Percentiles rank a stretch among this genome's conserved stretches.
These are phyloP conservation scores for Remorina albescens DNA, from an alignment of 2,797 vertebrate genomes.

Conservation along the genomic window DNA sequence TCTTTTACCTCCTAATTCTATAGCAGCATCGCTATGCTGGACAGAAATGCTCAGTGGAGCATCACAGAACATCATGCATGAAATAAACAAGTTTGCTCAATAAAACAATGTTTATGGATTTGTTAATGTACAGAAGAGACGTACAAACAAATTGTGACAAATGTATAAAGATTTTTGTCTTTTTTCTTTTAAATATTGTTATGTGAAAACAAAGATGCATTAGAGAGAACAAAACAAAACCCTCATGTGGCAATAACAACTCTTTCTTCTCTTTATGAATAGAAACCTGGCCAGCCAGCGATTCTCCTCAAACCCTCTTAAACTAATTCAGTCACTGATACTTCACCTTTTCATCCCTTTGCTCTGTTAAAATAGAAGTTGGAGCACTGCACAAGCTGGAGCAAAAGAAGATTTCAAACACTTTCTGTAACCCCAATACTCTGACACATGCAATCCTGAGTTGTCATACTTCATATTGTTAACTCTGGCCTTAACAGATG, in stretches of 20 bases:
- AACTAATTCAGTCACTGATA: conserved; percentile 50
- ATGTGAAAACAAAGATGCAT: conserved; percentile 61
- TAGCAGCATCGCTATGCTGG: too few relatives aligned
- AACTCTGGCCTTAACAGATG: conserved; percentile 40
- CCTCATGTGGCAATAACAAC: conserved; percentile 46
- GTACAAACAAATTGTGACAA: conserved; percentile 64
- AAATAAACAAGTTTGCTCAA: conserved; percentile 48
- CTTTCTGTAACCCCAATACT: conserved; percentile 34
- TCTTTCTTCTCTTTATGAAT: conserved; percentile 54
- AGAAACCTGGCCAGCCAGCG: conserved; percentile 87
- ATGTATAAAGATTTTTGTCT: conserved; percentile 72
- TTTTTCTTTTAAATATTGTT: conserved; percentile 72
- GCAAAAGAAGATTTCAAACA: conserved; percentile 35
- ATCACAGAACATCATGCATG: background rate
- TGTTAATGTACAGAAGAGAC: conserved; percentile 78
- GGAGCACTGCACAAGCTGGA: conserved; percentile 22
- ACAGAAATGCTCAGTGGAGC: background rate
- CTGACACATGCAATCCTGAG: conserved; percentile 44
- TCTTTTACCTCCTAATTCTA: background rate
- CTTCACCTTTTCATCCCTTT: conserved; percentile 50
- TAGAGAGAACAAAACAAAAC: conserved; percentile 23
- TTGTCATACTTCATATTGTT: conserved; percentile 51
- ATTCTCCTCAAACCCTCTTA: conserved; percentile 53
- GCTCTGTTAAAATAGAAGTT: conserved; percentile 26
- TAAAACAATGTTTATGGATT: conserved; percentile 77